Percentiles rank a stretch among this genome's conserved stretches.
Evolutionary conservation across 64 coral and sea anemone genomes (phyloP).

Genomic region (Pachyseris speciosa): DNA sequence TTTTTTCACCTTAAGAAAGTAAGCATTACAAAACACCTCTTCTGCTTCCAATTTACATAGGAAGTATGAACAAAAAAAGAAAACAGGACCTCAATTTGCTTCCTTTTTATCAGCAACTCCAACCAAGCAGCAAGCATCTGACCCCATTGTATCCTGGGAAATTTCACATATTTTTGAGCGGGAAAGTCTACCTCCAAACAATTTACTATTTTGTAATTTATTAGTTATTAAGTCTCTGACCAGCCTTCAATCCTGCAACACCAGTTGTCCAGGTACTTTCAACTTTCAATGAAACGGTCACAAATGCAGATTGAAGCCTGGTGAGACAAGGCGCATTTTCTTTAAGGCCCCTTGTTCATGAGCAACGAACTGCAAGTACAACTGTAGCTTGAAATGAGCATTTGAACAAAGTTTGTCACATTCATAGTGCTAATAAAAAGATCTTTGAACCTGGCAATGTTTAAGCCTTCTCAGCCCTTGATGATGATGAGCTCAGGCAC

Average conservation of each 20-base stretch:
- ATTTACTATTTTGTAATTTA: background rate
- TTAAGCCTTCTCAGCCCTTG: conserved; percentile 1
- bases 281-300: background rate
- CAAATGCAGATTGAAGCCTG: background rate
- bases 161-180: too few species aligned
- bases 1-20: background rate
- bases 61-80: background rate
- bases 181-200: too few species aligned
- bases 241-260: background rate
- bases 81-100: background rate
- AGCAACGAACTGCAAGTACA: background rate
- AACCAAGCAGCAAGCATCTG: background rate
- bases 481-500: background rate
- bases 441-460: background rate
- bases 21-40: conserved; percentile 2
- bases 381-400: background rate
- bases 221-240: background rate
- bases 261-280: background rate
- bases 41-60: background rate
- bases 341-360: background rate
- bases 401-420: background rate
- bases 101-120: background rate
- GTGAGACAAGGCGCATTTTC: background rate
- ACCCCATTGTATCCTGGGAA: background rate
- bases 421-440: background rate